These are phyloP conservation scores for Burhinus bistriatus DNA, from an alignment of 2,113 vertebrate genomes.

Conservation along the genomic window DNA sequence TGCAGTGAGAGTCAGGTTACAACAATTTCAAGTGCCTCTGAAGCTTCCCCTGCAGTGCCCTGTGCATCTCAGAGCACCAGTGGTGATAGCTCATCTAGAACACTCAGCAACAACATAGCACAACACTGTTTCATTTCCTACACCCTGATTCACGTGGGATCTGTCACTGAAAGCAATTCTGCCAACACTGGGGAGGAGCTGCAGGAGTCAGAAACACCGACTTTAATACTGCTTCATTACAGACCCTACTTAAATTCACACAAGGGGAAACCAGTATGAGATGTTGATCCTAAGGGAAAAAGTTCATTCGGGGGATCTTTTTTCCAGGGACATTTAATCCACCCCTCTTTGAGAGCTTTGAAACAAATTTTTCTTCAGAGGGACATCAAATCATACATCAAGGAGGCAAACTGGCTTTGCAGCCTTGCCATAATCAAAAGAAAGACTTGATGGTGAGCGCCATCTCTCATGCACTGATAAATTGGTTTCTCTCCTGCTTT, in stretches of 20 bases:
- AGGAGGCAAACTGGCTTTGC: not conserved
- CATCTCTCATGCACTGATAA: not conserved
- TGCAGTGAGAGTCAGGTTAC: not conserved
- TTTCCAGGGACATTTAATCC: constrained; percentile 14
- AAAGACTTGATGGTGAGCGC: not conserved
- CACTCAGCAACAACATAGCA: not conserved
- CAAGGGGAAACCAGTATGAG: not conserved
- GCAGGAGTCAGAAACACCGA: not conserved
- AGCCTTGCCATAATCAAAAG: not conserved
- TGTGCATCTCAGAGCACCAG: not conserved
- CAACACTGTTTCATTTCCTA: not conserved
- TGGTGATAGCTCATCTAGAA: not conserved
- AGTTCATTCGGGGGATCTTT: not conserved
- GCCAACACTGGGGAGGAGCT: not conserved
- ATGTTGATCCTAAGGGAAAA: not conserved
- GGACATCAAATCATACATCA: constrained; percentile 7
- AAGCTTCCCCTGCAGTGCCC: not conserved
- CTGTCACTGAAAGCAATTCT: not conserved
- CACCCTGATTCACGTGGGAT: not conserved
- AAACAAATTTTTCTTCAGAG: constrained; percentile 40
- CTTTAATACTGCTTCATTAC: not conserved
- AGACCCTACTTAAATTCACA: not conserved
- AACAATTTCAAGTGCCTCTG: rapidly evolving
- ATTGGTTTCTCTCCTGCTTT: constrained; percentile 7
- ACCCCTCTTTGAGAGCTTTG: not conserved